Evolutionary conservation across 2,888 invertebrate genomes (phyloP).

Genomic region (Pharmacophagus antenor): DNA sequence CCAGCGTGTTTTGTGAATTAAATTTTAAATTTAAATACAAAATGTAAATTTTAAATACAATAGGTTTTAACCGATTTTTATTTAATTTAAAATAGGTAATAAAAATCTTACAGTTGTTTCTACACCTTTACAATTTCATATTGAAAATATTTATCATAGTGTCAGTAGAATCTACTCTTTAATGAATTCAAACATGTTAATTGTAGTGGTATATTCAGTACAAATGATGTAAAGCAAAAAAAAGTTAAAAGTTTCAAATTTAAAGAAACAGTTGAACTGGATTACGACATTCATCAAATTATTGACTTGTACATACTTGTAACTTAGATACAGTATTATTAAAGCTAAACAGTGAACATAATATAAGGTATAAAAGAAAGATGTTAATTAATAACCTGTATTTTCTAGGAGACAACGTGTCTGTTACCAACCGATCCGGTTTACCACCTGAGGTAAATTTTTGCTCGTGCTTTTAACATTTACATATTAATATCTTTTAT

Average conservation of each 20-base stretch:
- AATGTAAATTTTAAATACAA: too few species aligned
- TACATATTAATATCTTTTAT: conserved; percentile 56
- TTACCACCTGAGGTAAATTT: conserved; percentile 72
- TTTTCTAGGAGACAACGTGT: conserved; percentile 65
- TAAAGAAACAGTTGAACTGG: not conserved
- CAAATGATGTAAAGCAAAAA: too few species aligned
- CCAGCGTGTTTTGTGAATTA: not conserved
- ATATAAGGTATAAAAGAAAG: conserved; percentile 39
- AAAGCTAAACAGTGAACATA: not conserved
- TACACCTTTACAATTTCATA: too few species aligned
- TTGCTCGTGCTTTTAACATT: conserved; percentile 54
- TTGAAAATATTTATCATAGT: too few species aligned
- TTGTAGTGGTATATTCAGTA: too few species aligned
- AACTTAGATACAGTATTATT: not conserved
- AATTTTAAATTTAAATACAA: too few species aligned
- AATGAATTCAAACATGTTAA: too few species aligned
- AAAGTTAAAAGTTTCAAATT: not conserved
- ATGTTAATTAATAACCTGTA: conserved; percentile 52
- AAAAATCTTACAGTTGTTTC: too few species aligned
- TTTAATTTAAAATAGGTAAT: too few species aligned
- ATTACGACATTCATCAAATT: not conserved
- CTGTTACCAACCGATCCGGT: conserved; percentile 74
- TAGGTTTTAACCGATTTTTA: too few species aligned
- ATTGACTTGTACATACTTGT: not conserved
- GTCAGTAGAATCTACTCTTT: too few species aligned